Evolutionary conservation across 35 echinoderm and acorn worm species (phyloP).

Genomic region (Holothuria glaberrima): DNA sequence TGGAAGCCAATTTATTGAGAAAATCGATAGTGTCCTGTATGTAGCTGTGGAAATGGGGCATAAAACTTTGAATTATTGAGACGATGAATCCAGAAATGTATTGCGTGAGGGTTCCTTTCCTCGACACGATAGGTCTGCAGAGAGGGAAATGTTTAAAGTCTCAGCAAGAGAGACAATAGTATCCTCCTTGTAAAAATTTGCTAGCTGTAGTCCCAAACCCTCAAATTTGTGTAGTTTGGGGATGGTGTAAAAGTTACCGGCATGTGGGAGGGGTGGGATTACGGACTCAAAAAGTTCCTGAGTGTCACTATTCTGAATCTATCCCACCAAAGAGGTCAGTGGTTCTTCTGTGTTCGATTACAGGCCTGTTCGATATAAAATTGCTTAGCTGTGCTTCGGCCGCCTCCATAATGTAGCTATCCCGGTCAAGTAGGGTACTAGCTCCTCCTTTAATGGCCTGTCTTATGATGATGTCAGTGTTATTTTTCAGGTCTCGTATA

Average conservation of each 20-base stretch:
- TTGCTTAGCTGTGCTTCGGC: slow-evolving; percentile 6
- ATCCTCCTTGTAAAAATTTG: background rate
- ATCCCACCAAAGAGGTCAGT: background rate
- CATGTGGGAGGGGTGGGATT: background rate
- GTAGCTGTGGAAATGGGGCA: background rate
- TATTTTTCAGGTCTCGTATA: background rate
- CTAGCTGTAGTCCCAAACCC: too few species aligned
- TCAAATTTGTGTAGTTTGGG: slow-evolving; percentile 15
- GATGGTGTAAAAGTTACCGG: slow-evolving; percentile 34
- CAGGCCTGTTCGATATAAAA: background rate
- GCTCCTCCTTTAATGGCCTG: background rate
- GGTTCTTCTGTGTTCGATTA: background rate
- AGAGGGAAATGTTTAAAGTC: background rate
- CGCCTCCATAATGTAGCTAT: background rate
- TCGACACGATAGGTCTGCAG: slow-evolving; percentile 17
- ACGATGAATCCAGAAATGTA: slow-evolving; percentile 22
- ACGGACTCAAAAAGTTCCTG: background rate
- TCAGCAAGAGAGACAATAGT: background rate
- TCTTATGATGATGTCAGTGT: background rate
- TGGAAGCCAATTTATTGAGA: background rate
- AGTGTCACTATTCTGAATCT: background rate
- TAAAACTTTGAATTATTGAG: background rate
- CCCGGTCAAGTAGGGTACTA: background rate
- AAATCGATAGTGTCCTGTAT: slow-evolving; percentile 28
- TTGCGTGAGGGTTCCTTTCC: slow-evolving; percentile 1